These are phyloP conservation scores for Ichneumoninae sp. DNA, from an alignment of 2,888 invertebrate species.

Conservation along the genomic window DNA sequence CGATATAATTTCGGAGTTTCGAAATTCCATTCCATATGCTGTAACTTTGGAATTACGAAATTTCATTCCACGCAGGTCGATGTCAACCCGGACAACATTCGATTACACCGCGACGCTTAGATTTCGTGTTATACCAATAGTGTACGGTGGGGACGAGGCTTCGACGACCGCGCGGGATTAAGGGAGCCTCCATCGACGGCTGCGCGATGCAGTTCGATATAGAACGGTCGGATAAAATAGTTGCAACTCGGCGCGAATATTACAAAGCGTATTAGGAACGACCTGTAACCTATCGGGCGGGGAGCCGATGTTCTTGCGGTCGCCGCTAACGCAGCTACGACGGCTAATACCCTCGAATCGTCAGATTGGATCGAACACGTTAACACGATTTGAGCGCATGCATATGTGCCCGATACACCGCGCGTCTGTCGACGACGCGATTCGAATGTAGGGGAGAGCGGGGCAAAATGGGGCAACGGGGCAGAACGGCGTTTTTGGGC, in stretches of 20 bases:
- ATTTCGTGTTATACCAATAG: slow-evolving; percentile 42
- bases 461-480: too few species aligned
- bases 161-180: slow-evolving; percentile 47
- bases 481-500: too few species aligned
- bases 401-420: slow-evolving; percentile 18
- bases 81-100: slow-evolving; percentile 10
- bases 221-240: slow-evolving; percentile 39
- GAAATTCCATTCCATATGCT: background rate
- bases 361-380: slow-evolving; percentile 56
- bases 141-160: slow-evolving; percentile 38
- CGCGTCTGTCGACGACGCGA: background rate
- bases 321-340: slow-evolving; percentile 44
- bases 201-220: background rate
- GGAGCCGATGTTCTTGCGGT: slow-evolving; percentile 37
- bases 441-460: too few species aligned
- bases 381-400: slow-evolving; percentile 55
- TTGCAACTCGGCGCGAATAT: slow-evolving; percentile 44
- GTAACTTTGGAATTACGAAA: too few species aligned
- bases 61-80: background rate
- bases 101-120: slow-evolving; percentile 33
- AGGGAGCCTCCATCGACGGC: background rate
- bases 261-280: slow-evolving; percentile 56
- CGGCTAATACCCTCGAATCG: slow-evolving; percentile 19
- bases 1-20: too few species aligned
- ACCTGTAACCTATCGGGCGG: slow-evolving; percentile 55